Percentiles rank a stretch among this genome's conserved stretches.
Conservation (phyloP, 2,888 invertebrate species). For the Drosophila formosana region DNA sequence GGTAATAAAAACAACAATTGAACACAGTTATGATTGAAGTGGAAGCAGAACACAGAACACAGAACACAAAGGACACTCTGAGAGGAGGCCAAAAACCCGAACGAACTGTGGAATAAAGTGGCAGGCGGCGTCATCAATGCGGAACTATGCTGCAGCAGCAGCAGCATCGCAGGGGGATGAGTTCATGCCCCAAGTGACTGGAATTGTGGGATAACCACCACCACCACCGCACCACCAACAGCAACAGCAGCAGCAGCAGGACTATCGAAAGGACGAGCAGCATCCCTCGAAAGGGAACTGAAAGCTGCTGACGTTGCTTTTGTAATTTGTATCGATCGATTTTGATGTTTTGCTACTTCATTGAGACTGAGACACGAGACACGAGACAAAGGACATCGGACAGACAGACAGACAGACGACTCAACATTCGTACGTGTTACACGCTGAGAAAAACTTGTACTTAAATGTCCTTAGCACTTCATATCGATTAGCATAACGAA, state of each 20-base stretch:
- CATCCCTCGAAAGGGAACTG: conserved; percentile 34
- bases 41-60: conserved; percentile 60
- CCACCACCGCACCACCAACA: conserved; percentile 16
- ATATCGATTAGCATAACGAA: conserved; percentile 11
- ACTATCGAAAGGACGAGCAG: conserved; percentile 30
- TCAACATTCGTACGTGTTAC: conserved; percentile 50
- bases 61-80: conserved; percentile 33
- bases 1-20: conserved; percentile 82
- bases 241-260: conserved; percentile 6
- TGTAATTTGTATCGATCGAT: conserved; percentile 80
- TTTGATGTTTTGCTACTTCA: conserved; percentile 66
- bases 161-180: conserved; percentile 35
- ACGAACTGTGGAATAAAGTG: conserved; percentile 49
- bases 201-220: conserved; percentile 49
- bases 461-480: background rate
- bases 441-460: conserved; percentile 34
- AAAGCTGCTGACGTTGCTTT: conserved; percentile 64
- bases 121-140: conserved; percentile 61
- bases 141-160: conserved; percentile 62
- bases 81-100: conserved; percentile 12
- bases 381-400: background rate
- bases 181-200: conserved; percentile 36
- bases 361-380: conserved; percentile 10
- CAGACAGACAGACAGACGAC: background rate
- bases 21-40: conserved; percentile 81